phyloP scores from a whole-genome alignment of 2,113 vertebrate genomes.

The Falco punctatus region DNA sequence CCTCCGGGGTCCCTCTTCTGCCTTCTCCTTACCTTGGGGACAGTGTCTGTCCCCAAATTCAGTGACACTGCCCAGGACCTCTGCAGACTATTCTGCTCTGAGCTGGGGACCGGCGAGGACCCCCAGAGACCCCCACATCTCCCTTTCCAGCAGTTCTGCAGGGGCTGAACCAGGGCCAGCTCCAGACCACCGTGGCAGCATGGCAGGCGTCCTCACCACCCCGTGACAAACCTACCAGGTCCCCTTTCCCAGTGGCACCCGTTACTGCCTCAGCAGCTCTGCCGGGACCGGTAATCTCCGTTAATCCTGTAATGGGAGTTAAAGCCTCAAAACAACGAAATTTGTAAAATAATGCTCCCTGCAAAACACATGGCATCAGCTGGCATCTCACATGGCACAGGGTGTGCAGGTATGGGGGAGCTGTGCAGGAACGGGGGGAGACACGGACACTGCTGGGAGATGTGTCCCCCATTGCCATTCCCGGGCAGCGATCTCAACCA shows the following conservation, averaged over 20 bases:
- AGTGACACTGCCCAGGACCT: background rate
- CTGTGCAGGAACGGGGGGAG: no score
- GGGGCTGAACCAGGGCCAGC: no score
- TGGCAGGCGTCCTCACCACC: background rate
- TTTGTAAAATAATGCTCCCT: background rate
- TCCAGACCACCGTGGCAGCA: background rate
- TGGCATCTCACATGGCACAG: background rate
- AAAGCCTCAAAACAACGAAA: background rate
- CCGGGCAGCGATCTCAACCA: no score
- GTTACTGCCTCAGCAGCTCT: background rate
- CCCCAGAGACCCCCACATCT: background rate
- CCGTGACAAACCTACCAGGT: background rate
- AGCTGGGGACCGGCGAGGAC: no score
- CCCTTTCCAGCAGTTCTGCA: background rate
- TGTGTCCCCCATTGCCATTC: no score
- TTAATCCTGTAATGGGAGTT: background rate
- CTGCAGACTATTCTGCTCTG: no score
- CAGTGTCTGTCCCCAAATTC: no score
- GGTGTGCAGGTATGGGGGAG: background rate
- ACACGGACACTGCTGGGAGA: background rate
- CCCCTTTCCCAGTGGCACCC: background rate
- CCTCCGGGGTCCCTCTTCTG: no score
- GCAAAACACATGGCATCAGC: background rate
- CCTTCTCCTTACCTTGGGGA: no score
- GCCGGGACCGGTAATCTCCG: background rate